Evolutionary conservation across 37 sponge, comb jelly and placozoan genomes (phyloP).

Genomic region (Oopsacas minuta): DNA sequence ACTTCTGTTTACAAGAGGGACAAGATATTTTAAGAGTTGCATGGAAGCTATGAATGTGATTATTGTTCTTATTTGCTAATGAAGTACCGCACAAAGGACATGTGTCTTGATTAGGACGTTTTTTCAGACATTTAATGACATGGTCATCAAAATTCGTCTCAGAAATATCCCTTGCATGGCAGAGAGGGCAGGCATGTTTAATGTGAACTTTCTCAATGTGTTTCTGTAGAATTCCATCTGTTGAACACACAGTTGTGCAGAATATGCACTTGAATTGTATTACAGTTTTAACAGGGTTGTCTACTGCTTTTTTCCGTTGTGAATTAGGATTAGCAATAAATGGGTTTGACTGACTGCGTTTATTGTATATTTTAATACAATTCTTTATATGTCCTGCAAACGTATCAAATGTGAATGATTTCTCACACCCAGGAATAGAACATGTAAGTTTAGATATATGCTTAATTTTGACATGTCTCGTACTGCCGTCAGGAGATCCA

Average conservation of each 20-base stretch:
- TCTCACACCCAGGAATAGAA: background rate
- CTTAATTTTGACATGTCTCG: background rate
- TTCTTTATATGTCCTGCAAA: background rate
- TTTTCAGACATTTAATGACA: background rate
- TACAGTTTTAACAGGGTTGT: background rate
- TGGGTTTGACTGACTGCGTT: background rate
- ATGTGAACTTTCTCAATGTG: constrained; percentile 9
- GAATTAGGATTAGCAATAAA: background rate
- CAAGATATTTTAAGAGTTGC: background rate
- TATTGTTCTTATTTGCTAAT: background rate
- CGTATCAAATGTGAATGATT: background rate
- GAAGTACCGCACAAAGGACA: background rate
- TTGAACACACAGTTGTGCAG: background rate
- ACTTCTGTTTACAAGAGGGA: constrained; percentile 1
- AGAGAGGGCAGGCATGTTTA: background rate
- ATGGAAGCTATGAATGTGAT: background rate
- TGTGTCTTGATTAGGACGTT: background rate
- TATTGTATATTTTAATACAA: background rate
- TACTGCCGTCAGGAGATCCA: background rate
- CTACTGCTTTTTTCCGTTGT: background rate
- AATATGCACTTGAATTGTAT: background rate
- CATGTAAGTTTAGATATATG: background rate
- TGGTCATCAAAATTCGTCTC: background rate
- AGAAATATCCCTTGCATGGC: background rate
- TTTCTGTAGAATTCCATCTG: background rate